Percentiles rank a stretch among this genome's conserved stretches.
Evolutionary conservation across 2,888 invertebrate species (phyloP).

Genomic region (Anodontia alba): DNA sequence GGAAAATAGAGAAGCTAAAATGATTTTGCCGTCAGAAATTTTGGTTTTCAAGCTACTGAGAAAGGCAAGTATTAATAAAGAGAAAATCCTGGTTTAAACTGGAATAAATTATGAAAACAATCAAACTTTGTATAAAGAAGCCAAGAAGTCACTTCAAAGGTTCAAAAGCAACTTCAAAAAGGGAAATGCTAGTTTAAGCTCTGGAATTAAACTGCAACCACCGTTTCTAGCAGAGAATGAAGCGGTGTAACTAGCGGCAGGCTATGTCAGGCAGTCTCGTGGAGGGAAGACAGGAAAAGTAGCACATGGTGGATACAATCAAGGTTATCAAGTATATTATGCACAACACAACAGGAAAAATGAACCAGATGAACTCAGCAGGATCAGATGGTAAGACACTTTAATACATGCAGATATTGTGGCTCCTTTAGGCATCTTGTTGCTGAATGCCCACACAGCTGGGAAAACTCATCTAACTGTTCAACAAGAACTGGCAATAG

Average conservation of each 20-base stretch:
- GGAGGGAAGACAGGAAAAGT: not conserved
- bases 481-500: conserved; percentile 27
- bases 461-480: not conserved
- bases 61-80: too few relatives aligned
- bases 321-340: not conserved
- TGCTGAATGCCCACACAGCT: conserved; percentile 5
- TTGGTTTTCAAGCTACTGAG: not conserved
- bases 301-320: not conserved
- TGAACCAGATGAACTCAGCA: conserved; percentile 31
- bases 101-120: too few relatives aligned
- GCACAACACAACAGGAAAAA: too few relatives aligned
- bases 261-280: conserved; percentile 11
- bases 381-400: conserved; percentile 30
- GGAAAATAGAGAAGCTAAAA: too few relatives aligned
- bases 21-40: conserved; percentile 17
- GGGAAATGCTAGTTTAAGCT: not conserved
- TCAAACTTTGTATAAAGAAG: too few relatives aligned
- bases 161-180: too few relatives aligned
- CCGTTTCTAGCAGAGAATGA: conserved; percentile 13
- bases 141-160: too few relatives aligned
- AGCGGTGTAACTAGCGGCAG: conserved; percentile 24
- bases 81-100: too few relatives aligned
- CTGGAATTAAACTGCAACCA: conserved; percentile 3
- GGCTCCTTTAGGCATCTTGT: not conserved
- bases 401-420: not conserved